Evolutionary conservation across 1,140 invertebrate genomes (phyloP).

Genomic region (Manduca sexta): DNA sequence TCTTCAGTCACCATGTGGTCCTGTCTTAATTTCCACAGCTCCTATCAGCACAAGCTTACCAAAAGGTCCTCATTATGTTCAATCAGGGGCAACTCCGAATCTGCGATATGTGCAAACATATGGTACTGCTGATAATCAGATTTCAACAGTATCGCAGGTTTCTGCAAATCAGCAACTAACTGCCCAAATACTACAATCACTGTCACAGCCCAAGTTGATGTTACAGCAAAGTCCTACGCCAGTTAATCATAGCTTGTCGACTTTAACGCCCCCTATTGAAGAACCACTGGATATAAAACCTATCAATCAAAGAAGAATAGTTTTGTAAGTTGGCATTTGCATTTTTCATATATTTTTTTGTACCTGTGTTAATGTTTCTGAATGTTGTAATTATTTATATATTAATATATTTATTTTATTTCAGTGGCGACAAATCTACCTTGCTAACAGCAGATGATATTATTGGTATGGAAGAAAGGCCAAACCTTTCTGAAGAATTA

Average conservation of each 20-base stretch:
- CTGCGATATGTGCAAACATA: conserved; percentile 67
- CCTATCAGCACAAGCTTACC: conserved; percentile 49
- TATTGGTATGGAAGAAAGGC: conserved; percentile 65
- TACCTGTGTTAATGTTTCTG: conserved; percentile 6
- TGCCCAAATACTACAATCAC: conserved; percentile 67
- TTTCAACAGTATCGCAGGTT: conserved; percentile 54
- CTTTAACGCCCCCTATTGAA: conserved; percentile 24
- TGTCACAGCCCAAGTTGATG: conserved; percentile 63
- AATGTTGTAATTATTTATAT: conserved; percentile 6
- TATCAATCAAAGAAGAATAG: conserved; percentile 53
- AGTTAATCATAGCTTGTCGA: conserved; percentile 29
- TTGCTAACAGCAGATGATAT: conserved; percentile 63
- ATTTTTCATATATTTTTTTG: conserved; percentile 8
- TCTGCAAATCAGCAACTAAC: conserved; percentile 66
- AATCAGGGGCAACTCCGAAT: conserved; percentile 58
- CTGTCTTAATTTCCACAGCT: conserved; percentile 58
- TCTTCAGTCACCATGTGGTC: conserved; percentile 60
- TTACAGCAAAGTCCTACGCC: conserved; percentile 40
- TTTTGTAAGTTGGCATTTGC: conserved; percentile 46
- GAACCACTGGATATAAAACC: conserved; percentile 41
- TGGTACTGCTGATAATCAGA: conserved; percentile 48
- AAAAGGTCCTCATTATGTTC: conserved; percentile 65
- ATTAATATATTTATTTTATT: conserved; percentile 41
- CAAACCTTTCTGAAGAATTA: conserved; percentile 65
- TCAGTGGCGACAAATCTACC: conserved; percentile 68